Percentiles rank a stretch among this genome's conserved stretches.
These are phyloP conservation scores for Rousettus madagascariensis DNA, from an alignment of 2,797 vertebrate species.

Conservation along the genomic window DNA sequence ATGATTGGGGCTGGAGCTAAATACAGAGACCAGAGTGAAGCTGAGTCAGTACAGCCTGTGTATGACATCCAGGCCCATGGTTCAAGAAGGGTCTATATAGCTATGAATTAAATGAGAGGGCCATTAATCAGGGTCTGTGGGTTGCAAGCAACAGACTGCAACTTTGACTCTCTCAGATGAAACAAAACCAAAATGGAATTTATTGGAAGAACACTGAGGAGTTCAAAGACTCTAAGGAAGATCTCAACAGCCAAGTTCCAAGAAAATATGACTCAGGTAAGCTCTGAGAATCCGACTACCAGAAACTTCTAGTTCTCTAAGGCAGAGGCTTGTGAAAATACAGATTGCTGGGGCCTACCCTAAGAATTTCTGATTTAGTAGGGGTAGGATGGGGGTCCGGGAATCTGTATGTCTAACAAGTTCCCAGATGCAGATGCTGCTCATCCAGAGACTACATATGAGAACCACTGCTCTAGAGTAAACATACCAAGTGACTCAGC, in stretches of 20 bases:
- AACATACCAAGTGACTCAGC: neutral
- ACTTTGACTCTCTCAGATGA: neutral
- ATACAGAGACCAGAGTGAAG: neutral
- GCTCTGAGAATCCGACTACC: neutral
- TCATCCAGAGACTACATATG: neutral
- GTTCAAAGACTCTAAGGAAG: neutral
- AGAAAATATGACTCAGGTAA: neutral
- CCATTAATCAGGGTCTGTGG: neutral
- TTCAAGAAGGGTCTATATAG: neutral
- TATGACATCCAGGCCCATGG: neutral
- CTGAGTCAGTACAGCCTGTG: neutral
- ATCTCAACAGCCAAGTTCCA: neutral
- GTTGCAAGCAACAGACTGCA: neutral
- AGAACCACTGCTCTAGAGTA: neutral
- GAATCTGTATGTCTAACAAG: neutral
- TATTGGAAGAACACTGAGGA: neutral
- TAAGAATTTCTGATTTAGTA: neutral
- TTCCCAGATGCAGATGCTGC: neutral
- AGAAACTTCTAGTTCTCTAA: neutral
- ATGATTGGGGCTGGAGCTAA: neutral
- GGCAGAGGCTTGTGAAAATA: slow-evolving; percentile 1
- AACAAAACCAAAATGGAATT: neutral
- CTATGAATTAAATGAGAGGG: neutral
- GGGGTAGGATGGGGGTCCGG: neutral
- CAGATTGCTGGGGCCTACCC: neutral